These are phyloP conservation scores for Deilephila elpenor DNA, from an alignment of 2,888 invertebrate species.

Conservation along the genomic window DNA sequence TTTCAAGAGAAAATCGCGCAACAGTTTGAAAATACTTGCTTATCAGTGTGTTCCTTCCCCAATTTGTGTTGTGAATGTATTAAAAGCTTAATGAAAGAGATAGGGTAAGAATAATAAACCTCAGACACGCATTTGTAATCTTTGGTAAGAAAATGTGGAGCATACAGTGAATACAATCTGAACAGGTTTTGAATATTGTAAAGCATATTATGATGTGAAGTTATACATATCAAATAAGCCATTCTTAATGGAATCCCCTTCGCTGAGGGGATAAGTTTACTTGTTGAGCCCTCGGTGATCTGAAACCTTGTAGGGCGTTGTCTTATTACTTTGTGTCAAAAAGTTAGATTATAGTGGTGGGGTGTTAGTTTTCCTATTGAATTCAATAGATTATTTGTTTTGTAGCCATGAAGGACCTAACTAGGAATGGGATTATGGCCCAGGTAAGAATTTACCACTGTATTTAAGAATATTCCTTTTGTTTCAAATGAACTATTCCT, in stretches of 20 bases:
- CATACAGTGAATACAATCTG: neutral
- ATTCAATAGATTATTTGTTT: neutral
- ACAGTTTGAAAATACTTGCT: neutral
- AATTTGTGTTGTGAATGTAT: neutral
- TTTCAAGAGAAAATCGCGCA: neutral
- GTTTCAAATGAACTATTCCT: neutral
- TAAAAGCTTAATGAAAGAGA: neutral
- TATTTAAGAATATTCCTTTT: neutral
- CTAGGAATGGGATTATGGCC: conserved; percentile 19
- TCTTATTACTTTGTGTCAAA: neutral
- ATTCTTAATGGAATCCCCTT: neutral
- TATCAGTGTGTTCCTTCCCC: too few relatives aligned
- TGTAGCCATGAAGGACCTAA: conserved; percentile 17
- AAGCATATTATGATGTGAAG: neutral
- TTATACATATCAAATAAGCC: neutral
- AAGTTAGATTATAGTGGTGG: neutral
- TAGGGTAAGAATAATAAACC: neutral
- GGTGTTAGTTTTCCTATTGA: neutral
- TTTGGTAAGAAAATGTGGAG: neutral
- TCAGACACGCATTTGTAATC: neutral
- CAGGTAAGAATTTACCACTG: conserved; percentile 13
- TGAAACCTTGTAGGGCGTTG: neutral
- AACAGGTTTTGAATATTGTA: conserved; percentile 9
- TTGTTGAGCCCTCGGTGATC: neutral
- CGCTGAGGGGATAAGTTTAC: neutral